Evolutionary conservation across 37 sponge, comb jelly and placozoan genomes (phyloP).

Genomic region (Beroe ovata): DNA sequence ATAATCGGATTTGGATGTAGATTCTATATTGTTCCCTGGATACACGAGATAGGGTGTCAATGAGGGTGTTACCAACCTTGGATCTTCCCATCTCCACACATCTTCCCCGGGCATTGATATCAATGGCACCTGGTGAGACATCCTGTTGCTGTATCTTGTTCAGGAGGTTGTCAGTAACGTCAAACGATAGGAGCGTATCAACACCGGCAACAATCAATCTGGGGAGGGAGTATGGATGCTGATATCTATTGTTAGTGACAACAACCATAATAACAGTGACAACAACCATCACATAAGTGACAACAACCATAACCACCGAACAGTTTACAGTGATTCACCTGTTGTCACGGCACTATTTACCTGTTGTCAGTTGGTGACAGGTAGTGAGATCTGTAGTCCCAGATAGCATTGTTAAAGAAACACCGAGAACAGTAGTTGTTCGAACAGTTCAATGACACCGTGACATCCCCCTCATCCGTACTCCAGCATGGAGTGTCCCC

Average conservation of each 20-base stretch:
- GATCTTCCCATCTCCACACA: too few relatives aligned
- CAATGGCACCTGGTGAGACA: neutral
- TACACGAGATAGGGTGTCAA: too few relatives aligned
- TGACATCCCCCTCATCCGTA: neutral
- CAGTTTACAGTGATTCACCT: too few relatives aligned
- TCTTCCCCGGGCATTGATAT: neutral
- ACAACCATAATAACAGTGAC: too few relatives aligned
- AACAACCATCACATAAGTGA: too few relatives aligned
- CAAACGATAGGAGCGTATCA: conserved; percentile 12
- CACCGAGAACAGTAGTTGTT: conserved; percentile 36
- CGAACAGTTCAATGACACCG: conserved; percentile 9
- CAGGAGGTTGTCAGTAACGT: conserved; percentile 1
- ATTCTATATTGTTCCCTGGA: too few relatives aligned
- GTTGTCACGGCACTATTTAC: too few relatives aligned
- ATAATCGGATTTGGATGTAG: too few relatives aligned
- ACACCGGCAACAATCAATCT: conserved; percentile 4
- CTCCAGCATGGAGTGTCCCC: conserved; percentile 9
- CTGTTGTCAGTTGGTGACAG: conserved; percentile 21
- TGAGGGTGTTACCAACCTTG: too few relatives aligned
- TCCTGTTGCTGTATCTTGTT: neutral
- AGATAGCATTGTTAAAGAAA: conserved; percentile 20
- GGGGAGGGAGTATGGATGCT: too few relatives aligned
- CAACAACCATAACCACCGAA: too few relatives aligned
- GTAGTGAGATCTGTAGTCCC: conserved; percentile 47
- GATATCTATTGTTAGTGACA: too few relatives aligned